These are phyloP conservation scores for Coenonympha glycerion DNA, from an alignment of 2,888 invertebrate species.

Conservation along the genomic window DNA sequence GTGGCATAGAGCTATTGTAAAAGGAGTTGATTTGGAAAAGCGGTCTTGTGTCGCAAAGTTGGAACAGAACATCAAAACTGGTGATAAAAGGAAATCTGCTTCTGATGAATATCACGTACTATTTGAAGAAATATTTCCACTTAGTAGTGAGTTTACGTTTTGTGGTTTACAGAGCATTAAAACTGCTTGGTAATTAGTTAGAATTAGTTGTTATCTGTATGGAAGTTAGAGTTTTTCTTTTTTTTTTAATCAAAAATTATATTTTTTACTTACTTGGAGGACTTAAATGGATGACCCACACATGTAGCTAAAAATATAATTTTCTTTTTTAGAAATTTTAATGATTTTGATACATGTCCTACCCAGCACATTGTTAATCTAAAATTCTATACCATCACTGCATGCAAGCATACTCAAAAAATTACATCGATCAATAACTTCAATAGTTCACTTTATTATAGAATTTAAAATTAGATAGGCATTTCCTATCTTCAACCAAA, in stretches of 20 bases:
- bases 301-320: too few species aligned
- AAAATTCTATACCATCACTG: too few species aligned
- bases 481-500: too few species aligned
- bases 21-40: slow-evolving; percentile 55
- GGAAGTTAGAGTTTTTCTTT: not conserved
- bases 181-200: not conserved
- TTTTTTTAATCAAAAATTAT: not conserved
- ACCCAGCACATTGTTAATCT: too few species aligned
- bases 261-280: too few species aligned
- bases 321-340: too few species aligned
- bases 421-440: too few species aligned
- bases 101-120: slow-evolving; percentile 64
- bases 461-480: too few species aligned
- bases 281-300: too few species aligned
- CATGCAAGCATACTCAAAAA: too few species aligned
- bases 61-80: slow-evolving; percentile 68
- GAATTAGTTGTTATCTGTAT: not conserved
- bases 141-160: slow-evolving; percentile 50
- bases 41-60: slow-evolving; percentile 70
- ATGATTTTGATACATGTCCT: too few species aligned
- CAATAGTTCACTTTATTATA: too few species aligned
- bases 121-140: slow-evolving; percentile 78
- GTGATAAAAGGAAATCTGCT: slow-evolving; percentile 57
- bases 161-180: not conserved
- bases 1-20: slow-evolving; percentile 78